Evolutionary conservation across 2,888 invertebrate species (phyloP), one percentile per base, ranked within the genome.

Genomic region (Linyphia triangularis): DNA sequence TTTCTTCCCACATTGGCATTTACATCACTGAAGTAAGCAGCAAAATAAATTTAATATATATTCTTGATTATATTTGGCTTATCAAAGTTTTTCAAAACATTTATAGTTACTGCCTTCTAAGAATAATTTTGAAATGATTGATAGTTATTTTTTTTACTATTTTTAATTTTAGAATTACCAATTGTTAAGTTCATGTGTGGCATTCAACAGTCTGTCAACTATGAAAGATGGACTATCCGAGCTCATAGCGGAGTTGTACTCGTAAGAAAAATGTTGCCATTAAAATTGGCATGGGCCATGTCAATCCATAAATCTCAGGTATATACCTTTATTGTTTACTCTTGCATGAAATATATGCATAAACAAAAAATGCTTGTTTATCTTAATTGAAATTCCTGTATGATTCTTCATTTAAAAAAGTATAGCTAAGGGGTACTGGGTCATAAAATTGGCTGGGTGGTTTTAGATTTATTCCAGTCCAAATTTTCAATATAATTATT

Each of bases 281-380:
- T 99, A 0, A 97, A 97, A 92, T 93, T 99, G 22, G 98, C 98
- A 19, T 99, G 98, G 98, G 98, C 98, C 0, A 98, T 99, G 93
- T 98, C 98, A 1, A 98, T 99, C 91, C 99, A 99, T 92, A 99
- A 99, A 93, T 97, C 97, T 84, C 95, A 94, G 93, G 94, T 94
- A 90, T 37, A n/a, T n/a, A n/a, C n/a, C n/a, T n/a, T n/a, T n/a
- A n/a, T n/a, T n/a, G n/a, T n/a, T n/a, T n/a, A n/a, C n/a, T n/a
- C n/a, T n/a, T n/a, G n/a, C n/a, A n/a, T n/a, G n/a, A n/a, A n/a
- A n/a, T n/a, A n/a, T n/a, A n/a, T n/a, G n/a, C n/a, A n/a, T n/a
- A n/a, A n/a, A n/a, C n/a, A n/a, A n/a, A n/a, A n/a, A n/a, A n/a
- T n/a, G n/a, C n/a, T n/a, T n/a, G n/a, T n/a, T n/a, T n/a, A n/a